These are phyloP conservation scores for Patagioenas fasciata DNA, from an alignment of 2,113 vertebrate genomes.

Conservation along the genomic window DNA sequence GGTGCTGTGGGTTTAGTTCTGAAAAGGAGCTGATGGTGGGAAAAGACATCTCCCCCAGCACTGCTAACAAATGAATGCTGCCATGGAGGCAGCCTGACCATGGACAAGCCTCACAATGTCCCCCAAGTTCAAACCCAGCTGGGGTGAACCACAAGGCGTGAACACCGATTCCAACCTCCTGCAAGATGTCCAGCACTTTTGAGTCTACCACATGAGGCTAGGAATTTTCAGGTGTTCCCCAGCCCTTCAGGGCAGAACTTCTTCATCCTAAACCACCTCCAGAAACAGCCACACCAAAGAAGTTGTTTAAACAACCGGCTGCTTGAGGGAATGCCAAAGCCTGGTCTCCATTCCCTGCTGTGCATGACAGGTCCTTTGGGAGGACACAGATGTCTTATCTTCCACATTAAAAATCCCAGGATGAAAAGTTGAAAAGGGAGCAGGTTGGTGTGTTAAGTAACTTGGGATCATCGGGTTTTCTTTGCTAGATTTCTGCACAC, in stretches of 20 bases:
- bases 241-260: not conserved
- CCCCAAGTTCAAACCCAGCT: not conserved
- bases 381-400: not conserved
- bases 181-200: not conserved
- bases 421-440: not conserved
- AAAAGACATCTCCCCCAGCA: not conserved
- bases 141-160: rapidly evolving
- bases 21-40: not conserved
- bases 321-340: not conserved
- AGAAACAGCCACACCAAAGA: not conserved
- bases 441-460: not conserved
- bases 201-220: not conserved
- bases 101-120: not conserved
- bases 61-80: not conserved
- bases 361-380: not conserved
- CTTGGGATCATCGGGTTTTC: not conserved
- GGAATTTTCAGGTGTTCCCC: not conserved
- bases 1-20: not conserved
- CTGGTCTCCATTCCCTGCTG: rapidly evolving
- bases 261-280: not conserved
- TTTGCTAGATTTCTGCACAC: not conserved
- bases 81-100: not conserved
- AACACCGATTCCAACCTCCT: not conserved
- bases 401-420: not conserved
- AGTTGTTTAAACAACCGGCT: not conserved